These are phyloP conservation scores for Catostylus mosaicus DNA, from an alignment of 30 jellyfish, hydroid and myxozoan genomes.

Conservation along the genomic window DNA sequence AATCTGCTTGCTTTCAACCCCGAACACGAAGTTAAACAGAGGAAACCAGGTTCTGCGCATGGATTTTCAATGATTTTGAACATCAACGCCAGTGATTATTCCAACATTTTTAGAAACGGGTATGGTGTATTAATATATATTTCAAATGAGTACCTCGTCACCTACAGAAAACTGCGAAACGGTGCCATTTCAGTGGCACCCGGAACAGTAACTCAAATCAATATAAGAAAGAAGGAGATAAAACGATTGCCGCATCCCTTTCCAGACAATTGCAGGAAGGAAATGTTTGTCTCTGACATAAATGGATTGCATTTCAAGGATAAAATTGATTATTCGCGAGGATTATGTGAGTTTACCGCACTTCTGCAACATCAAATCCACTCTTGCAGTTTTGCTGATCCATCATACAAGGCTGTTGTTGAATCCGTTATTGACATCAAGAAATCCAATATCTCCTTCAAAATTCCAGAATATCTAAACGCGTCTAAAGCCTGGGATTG, in stretches of 20 bases:
- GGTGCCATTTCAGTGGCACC: not conserved
- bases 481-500: not conserved
- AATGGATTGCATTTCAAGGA: not conserved
- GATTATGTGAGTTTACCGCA: not conserved
- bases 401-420: not conserved
- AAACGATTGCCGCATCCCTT: conserved; percentile 42
- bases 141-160: not conserved
- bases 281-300: not conserved
- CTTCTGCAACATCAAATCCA: not conserved
- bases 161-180: not conserved
- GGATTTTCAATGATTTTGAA: not conserved
- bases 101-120: not conserved
- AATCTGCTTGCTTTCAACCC: not conserved
- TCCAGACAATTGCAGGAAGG: conserved; percentile 20
- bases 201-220: conserved; percentile 24
- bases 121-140: not conserved
- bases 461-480: not conserved
- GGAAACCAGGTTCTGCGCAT: not conserved
- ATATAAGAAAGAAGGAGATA: conserved; percentile 16
- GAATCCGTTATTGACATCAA: not conserved
- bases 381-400: not conserved
- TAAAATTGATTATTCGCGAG: not conserved
- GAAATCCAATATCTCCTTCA: not conserved
- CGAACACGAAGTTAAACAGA: not conserved
- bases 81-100: not conserved